Base-by-base conservation (phyloP, 2,888 invertebrate species). In the Bursaphelenchus okinawaensis region DNA sequence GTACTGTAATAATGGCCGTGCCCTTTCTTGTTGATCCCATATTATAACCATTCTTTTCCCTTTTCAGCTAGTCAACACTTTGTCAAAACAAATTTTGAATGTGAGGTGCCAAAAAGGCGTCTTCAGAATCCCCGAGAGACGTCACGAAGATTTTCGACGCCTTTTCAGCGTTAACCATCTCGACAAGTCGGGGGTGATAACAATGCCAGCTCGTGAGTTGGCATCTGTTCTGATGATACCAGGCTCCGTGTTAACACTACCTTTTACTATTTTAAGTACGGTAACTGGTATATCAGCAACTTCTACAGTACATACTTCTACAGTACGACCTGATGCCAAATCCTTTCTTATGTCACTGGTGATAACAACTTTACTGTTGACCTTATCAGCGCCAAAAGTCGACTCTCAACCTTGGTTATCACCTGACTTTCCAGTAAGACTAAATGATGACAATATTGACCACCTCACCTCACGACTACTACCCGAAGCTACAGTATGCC, bases 401-500 rank as follows among this genome's bases (percentile, higher is more conserved):
- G n/a, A n/a, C 19, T 24, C 52, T 12, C 60, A 59, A 24, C 60
- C 60, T n/a, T 59, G 60, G 60, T 22, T 59, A 9, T 59, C 60
- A 9, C 19, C 40, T 9, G 60, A 59, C 4, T 59, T 59, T 20
- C 60, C 60, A 23, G 23, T 52, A n/a, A 7, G 23, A 9, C n/a
- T 20, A 20, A 22, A 3, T 27, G 60, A 59, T 4, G 20, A 20
- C 19, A 20, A 16, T 1, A 55, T 59, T 16, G 62, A n/a, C 9
- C n/a, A 26, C 55, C n/a, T 28, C 9, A 24, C 54, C 12, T 54
- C 54, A 9, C 2, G 54, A 54, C 55, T 58, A 26, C 55, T 19
- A 26, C 27, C 61, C 1, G 29, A n/a, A 9, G 61, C 61, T 20
- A 60, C 61, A 8, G 72, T 72, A 24, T 72, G 73, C 54, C 61